Evolutionary conservation across 2,888 invertebrate species (phyloP).

Genomic region (Antheraea assamensis): DNA sequence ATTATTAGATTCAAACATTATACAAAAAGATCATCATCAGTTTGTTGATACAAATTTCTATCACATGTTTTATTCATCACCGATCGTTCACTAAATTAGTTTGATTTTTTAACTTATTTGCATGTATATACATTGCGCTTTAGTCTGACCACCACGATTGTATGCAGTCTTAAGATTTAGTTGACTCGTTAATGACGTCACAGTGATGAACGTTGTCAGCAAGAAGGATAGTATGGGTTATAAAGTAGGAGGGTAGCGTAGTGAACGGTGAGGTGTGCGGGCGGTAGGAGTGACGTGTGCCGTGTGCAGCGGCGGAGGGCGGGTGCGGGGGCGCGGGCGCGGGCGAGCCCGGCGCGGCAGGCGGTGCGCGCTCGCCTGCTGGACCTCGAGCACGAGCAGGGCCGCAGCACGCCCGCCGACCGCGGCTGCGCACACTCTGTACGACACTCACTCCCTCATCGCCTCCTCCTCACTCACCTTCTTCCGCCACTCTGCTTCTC

Average conservation of each 20-base stretch:
- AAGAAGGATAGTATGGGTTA: not conserved
- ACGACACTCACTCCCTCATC: slow-evolving; percentile 33
- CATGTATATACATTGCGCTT: slow-evolving; percentile 44
- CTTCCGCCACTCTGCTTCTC: not conserved
- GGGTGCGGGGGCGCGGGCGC: slow-evolving; percentile 33
- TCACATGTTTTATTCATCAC: slow-evolving; percentile 11
- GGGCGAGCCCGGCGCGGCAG: slow-evolving; percentile 37
- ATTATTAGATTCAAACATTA: slow-evolving; percentile 25
- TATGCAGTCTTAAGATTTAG: not conserved
- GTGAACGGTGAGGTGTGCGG: slow-evolving; percentile 19
- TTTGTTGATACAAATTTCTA: not conserved
- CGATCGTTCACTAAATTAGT: slow-evolving; percentile 21
- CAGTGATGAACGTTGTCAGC: not conserved
- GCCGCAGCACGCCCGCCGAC: slow-evolving; percentile 73
- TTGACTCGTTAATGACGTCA: not conserved
- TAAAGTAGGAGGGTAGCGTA: not conserved
- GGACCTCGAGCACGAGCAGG: slow-evolving; percentile 77
- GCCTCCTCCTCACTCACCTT: not conserved
- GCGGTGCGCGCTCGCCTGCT: slow-evolving; percentile 73
- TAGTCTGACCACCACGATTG: not conserved
- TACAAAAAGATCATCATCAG: slow-evolving; percentile 22
- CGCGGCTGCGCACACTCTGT: slow-evolving; percentile 45
- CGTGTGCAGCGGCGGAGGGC: slow-evolving; percentile 46
- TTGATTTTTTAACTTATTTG: slow-evolving; percentile 37
- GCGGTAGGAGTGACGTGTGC: slow-evolving; percentile 21